Conservation (phyloP, 2,888 invertebrate species). For the Flexamia atlantica region DNA sequence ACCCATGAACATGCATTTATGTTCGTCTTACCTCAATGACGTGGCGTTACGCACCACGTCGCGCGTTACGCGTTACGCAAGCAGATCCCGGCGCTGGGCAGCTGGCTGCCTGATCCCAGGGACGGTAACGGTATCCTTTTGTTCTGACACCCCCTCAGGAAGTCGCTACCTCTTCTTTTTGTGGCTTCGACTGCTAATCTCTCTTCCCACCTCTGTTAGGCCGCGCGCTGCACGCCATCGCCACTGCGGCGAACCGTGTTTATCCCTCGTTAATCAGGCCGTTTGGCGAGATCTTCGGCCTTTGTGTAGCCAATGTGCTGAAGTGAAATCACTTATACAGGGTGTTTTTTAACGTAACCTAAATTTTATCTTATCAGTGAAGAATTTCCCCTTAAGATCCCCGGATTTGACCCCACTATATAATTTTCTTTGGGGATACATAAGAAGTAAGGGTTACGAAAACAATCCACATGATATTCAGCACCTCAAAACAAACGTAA, state of each 20-base stretch:
- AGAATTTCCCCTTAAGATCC: too few relatives aligned
- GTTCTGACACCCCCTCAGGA: slow-evolving; percentile 56
- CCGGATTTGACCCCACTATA: too few relatives aligned
- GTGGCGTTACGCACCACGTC: not conserved
- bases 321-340: too few relatives aligned
- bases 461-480: too few relatives aligned
- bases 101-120: slow-evolving; percentile 31
- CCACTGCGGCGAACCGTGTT: not conserved
- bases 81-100: slow-evolving; percentile 43
- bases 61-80: slow-evolving; percentile 23
- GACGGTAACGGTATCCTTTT: slow-evolving; percentile 56
- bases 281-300: too few relatives aligned
- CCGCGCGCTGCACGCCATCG: not conserved
- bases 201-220: not conserved
- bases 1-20: too few relatives aligned
- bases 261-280: not conserved
- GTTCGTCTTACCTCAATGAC: not conserved
- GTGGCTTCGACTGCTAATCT: slow-evolving; percentile 59
- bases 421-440: too few relatives aligned
- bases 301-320: too few relatives aligned
- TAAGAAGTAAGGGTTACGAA: too few relatives aligned
- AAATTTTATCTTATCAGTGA: too few relatives aligned
- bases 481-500: too few relatives aligned
- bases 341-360: too few relatives aligned
- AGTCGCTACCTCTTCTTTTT: slow-evolving; percentile 56